Evolutionary conservation across 2,113 vertebrate genomes (phyloP).

Genomic region (Austrofundulus limnaeus): DNA sequence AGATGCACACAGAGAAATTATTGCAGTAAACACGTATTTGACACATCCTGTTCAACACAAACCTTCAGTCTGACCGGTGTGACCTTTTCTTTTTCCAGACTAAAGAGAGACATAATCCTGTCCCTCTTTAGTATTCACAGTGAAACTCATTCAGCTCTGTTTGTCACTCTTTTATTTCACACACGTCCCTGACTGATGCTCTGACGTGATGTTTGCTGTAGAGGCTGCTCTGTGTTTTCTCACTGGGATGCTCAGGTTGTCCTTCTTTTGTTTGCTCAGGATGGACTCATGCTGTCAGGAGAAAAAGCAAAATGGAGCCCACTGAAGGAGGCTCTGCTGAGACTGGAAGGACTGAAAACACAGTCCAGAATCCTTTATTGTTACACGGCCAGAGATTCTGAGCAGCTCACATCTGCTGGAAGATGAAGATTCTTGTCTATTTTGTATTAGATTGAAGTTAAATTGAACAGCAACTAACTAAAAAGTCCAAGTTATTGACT

Average conservation of each 20-base stretch:
- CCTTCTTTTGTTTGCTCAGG: slow-evolving; percentile 42
- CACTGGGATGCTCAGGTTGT: background rate
- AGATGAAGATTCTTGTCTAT: background rate
- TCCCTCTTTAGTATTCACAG: background rate
- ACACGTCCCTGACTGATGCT: background rate
- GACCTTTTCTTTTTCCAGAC: background rate
- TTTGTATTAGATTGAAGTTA: background rate
- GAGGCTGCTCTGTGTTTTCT: background rate
- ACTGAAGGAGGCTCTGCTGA: slow-evolving; percentile 53
- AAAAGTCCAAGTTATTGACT: no score
- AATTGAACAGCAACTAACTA: no score
- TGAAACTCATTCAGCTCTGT: background rate
- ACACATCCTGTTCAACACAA: no score
- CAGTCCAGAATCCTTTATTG: slow-evolving; percentile 56
- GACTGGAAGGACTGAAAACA: slow-evolving; percentile 53
- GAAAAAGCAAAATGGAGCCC: slow-evolving; percentile 30
- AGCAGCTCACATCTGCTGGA: no score
- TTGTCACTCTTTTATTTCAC: background rate
- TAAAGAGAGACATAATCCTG: background rate
- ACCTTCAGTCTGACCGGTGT: background rate
- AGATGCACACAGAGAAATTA: background rate
- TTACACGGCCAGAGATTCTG: no score
- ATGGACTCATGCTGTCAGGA: slow-evolving; percentile 62
- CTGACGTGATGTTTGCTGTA: background rate
- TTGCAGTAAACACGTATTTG: background rate